These are phyloP conservation scores for Craseonycteris thonglongyai DNA, from an alignment of 2,113 vertebrate species.

Conservation along the genomic window DNA sequence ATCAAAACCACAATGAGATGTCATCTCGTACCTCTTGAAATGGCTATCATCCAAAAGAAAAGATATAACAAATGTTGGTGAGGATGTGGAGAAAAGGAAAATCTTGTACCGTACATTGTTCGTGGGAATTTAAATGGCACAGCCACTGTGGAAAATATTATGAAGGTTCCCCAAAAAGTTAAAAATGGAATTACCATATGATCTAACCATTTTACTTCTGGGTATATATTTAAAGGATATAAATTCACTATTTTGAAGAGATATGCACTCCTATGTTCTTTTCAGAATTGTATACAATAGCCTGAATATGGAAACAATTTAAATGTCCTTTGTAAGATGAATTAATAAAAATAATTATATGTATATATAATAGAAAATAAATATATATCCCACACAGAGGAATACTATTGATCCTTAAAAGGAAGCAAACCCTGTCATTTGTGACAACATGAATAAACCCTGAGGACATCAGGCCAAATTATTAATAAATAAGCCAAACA, in stretches of 20 bases:
- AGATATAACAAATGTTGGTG: neutral
- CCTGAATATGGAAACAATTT: neutral
- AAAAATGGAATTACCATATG: neutral
- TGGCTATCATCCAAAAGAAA: neutral
- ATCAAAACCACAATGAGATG: neutral
- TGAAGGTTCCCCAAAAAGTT: neutral
- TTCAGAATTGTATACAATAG: neutral
- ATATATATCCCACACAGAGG: neutral
- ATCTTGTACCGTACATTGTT: neutral
- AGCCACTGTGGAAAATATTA: neutral
- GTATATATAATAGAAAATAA: too few relatives aligned
- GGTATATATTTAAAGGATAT: neutral
- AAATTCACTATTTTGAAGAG: neutral
- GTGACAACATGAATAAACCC: neutral
- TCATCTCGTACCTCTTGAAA: neutral
- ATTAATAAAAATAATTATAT: too few relatives aligned
- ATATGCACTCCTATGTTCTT: neutral
- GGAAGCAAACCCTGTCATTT: neutral
- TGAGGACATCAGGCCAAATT: neutral
- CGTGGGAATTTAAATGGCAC: neutral
- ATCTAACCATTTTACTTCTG: neutral
- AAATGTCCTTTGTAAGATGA: neutral
- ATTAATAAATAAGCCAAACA: neutral
- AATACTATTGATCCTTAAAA: neutral
- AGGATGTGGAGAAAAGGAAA: neutral